Evolutionary conservation across 2,888 invertebrate genomes (phyloP).

Genomic region (Malthinus seriepunctatus): DNA sequence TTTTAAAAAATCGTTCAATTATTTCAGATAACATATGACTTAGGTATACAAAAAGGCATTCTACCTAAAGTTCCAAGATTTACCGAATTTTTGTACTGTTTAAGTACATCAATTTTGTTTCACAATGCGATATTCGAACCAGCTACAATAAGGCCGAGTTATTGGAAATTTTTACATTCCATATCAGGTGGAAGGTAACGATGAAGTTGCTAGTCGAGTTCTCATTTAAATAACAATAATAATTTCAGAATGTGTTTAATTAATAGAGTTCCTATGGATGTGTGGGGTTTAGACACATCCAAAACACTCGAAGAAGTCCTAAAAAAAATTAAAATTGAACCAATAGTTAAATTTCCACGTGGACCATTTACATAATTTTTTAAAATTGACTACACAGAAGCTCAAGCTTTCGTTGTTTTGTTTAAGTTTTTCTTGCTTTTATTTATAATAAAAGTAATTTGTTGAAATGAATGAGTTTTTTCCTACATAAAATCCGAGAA

Average conservation of each 20-base stretch:
- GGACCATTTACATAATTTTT: neutral
- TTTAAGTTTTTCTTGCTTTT: too few species aligned
- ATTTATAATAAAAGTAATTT: too few species aligned
- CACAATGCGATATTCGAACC: constrained; percentile 81
- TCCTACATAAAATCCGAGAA: too few species aligned
- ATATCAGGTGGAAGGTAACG: constrained; percentile 71
- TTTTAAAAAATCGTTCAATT: neutral
- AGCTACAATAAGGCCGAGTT: constrained; percentile 75
- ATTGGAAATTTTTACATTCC: constrained; percentile 77
- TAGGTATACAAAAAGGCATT: constrained; percentile 67
- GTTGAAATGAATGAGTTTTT: too few species aligned
- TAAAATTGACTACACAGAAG: too few species aligned
- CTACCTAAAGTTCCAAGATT: constrained; percentile 73
- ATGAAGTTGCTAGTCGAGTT: neutral
- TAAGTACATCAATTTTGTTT: constrained; percentile 77
- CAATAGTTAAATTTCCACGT: neutral
- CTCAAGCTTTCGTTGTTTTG: too few species aligned
- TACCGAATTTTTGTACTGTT: constrained; percentile 71
- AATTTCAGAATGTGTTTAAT: neutral
- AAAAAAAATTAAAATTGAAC: neutral
- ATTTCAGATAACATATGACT: constrained; percentile 69
- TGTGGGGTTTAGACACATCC: constrained; percentile 15
- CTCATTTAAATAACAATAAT: neutral
- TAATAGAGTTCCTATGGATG: constrained; percentile 9
- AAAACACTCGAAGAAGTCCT: neutral